phyloP scores from a whole-genome alignment of 2,113 vertebrate species.

The Ciconia stormi region DNA sequence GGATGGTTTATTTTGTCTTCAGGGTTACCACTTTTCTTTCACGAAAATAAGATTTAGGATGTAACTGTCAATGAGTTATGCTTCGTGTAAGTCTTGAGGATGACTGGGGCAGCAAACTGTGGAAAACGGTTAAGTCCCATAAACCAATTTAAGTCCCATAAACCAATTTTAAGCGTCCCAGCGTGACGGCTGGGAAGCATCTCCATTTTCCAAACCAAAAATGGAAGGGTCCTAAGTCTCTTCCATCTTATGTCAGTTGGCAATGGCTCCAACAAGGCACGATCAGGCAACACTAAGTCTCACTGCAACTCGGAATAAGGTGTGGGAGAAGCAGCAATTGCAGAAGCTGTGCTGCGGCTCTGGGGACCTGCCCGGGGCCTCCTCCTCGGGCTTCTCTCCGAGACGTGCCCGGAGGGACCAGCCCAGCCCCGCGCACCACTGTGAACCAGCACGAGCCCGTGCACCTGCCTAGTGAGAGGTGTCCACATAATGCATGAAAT shows the following conservation, averaged over 20 bases:
- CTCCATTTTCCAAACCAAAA: background rate
- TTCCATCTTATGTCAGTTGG: background rate
- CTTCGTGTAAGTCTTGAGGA: background rate
- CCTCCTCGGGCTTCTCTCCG: fast-evolving
- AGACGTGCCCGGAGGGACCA: fast-evolving
- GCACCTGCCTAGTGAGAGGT: background rate
- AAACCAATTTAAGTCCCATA: background rate
- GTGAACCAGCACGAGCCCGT: background rate
- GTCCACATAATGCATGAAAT: background rate
- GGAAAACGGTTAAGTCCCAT: background rate
- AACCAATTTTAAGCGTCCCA: background rate
- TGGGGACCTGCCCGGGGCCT: background rate
- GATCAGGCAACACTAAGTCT: background rate
- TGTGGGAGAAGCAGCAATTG: background rate
- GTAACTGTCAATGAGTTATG: background rate
- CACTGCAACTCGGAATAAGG: background rate
- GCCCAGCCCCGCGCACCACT: background rate
- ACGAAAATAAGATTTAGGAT: background rate
- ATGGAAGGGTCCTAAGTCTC: background rate
- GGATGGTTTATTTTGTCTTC: background rate
- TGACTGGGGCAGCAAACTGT: background rate
- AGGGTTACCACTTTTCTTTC: background rate
- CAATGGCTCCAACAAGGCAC: background rate
- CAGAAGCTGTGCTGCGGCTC: background rate
- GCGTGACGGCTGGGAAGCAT: background rate